A percentile compares a stretch with the other conserved stretches of the same genome.
Conservation (phyloP, 2,113 vertebrate genomes). For the Hippocampus guttulatus region DNA sequence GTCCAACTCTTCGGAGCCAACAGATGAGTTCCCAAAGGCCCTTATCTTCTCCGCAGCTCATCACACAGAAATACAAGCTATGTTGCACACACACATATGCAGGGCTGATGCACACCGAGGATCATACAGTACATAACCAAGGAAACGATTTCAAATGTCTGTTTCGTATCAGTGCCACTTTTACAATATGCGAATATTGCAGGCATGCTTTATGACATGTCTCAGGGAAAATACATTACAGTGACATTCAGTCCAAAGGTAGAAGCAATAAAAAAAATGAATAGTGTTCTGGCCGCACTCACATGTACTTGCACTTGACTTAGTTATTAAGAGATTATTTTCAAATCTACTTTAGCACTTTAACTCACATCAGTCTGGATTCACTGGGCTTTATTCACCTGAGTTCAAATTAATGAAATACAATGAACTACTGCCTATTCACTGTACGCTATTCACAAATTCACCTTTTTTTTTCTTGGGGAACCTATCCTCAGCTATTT, state of each 20-base stretch:
- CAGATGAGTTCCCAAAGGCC: constrained; percentile 29
- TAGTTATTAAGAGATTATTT: neutral
- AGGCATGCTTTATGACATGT: constrained; percentile 3
- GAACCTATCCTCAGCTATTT: too few relatives aligned
- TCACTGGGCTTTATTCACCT: too few relatives aligned
- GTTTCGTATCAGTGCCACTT: constrained; percentile 19
- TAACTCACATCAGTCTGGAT: too few relatives aligned
- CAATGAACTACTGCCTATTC: too few relatives aligned
- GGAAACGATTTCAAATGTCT: neutral
- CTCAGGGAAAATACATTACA: neutral
- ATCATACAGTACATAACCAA: neutral
- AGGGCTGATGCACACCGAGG: neutral
- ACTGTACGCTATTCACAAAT: too few relatives aligned
- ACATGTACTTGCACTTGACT: neutral
- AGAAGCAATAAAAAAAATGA: constrained; percentile 21
- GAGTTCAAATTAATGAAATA: too few relatives aligned
- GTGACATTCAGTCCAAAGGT: neutral
- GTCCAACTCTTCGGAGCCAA: neutral
- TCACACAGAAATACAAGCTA: constrained; percentile 11
- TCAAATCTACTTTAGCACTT: too few relatives aligned
- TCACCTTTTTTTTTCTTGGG: too few relatives aligned
- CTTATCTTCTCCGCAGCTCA: constrained; percentile 1
- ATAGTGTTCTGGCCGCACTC: constrained; percentile 1
- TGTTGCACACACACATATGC: neutral
- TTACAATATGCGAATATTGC: constrained; percentile 51